A percentile compares a stretch with the other conserved stretches of the same genome.
Conservation (phyloP, 1,140 invertebrate genomes). For the Temnothorax longispinosus region DNA sequence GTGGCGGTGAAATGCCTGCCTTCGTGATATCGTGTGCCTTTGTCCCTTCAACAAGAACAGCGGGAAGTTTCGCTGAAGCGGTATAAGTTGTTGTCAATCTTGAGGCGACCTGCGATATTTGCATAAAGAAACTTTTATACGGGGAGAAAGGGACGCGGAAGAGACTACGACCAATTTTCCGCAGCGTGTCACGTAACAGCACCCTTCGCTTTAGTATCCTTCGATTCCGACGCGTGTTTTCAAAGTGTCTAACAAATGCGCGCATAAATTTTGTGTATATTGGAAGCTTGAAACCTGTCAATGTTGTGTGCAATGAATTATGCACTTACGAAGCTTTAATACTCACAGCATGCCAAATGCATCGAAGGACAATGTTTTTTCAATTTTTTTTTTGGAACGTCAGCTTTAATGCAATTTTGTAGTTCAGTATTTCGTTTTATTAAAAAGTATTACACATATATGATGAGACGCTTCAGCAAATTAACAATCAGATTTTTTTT, state of each 20-base stretch:
- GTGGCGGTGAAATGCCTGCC: constrained; percentile 47
- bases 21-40: constrained; percentile 52
- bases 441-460: not conserved
- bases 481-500: not conserved
- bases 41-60: constrained; percentile 56
- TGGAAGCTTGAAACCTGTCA: constrained; percentile 40
- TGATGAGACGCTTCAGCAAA: not conserved
- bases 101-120: constrained; percentile 54
- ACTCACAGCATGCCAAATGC: not conserved
- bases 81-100: constrained; percentile 60
- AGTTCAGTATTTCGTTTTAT: not conserved
- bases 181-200: constrained; percentile 42
- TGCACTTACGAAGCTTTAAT: constrained; percentile 31
- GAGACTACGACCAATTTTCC: constrained; percentile 58
- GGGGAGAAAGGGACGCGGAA: not conserved
- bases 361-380: not conserved
- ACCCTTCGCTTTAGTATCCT: constrained; percentile 32
- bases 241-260: constrained; percentile 46
- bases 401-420: not conserved
- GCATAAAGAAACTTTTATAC: constrained; percentile 62
- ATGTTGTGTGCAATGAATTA: constrained; percentile 39
- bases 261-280: constrained; percentile 40
- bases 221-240: constrained; percentile 39
- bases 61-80: constrained; percentile 47
- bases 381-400: not conserved